A percentile compares a stretch with the other conserved stretches of the same genome.
phyloP scores from a whole-genome alignment of 2,797 vertebrate genomes.

The Dermochelys coriacea region DNA sequence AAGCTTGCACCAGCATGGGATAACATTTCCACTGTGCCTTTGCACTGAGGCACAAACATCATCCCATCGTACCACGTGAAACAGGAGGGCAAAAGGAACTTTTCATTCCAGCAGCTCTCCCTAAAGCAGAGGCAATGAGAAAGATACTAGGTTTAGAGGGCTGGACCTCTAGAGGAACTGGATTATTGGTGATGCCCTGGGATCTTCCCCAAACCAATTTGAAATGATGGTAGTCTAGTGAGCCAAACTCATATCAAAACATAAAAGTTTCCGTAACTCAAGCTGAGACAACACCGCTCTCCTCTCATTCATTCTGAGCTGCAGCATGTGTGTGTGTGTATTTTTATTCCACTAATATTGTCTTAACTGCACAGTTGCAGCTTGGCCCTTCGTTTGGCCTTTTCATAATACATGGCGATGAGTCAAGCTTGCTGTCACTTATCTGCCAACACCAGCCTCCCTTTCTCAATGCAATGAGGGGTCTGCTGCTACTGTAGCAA shows the following conservation, averaged over 20 bases:
- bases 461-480: constrained; percentile 33
- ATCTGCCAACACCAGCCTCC: constrained; percentile 50
- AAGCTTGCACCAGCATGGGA: not conserved
- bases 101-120: accelerated
- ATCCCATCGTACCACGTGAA: not conserved
- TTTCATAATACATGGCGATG: constrained; percentile 55
- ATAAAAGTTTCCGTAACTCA: not conserved
- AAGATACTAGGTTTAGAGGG: accelerated
- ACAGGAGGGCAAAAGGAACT: not conserved
- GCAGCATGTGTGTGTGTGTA: not conserved
- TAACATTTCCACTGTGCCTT: not conserved
- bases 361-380: not conserved
- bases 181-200: not conserved
- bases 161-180: not conserved
- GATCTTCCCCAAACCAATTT: not conserved
- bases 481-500: constrained; percentile 32
- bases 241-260: not conserved
- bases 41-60: not conserved
- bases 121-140: not conserved
- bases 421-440: constrained; percentile 69
- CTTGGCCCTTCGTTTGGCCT: constrained; percentile 37
- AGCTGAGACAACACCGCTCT: too few relatives aligned
- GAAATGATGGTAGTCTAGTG: not conserved
- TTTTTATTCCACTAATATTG: constrained; percentile 28
- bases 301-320: not conserved